These are phyloP conservation scores for Helarctos malayanus DNA, from an alignment of 2,797 vertebrate species.

Conservation along the genomic window DNA sequence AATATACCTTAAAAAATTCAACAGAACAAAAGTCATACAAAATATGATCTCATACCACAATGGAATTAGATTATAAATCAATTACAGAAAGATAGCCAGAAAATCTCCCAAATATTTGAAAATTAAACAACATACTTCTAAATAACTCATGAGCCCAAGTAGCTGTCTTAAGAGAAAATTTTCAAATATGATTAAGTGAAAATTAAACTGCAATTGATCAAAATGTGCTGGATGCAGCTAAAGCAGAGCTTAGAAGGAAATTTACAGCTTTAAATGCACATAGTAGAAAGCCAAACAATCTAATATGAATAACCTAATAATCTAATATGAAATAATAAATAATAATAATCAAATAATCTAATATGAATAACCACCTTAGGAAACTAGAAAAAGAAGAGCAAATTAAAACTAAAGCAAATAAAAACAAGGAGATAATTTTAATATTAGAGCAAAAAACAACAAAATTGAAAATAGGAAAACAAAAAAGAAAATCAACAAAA, in stretches of 20 bases:
- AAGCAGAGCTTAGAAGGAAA: not conserved
- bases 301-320: not conserved
- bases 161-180: not conserved
- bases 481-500: not conserved
- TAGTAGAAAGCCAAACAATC: not conserved
- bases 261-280: not conserved
- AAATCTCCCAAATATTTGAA: not conserved
- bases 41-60: not conserved
- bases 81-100: not conserved
- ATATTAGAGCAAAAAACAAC: not conserved
- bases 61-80: not conserved
- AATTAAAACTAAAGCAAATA: not conserved
- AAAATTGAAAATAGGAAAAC: not conserved
- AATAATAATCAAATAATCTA: not conserved
- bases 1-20: not conserved
- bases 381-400: not conserved
- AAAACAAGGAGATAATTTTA: not conserved
- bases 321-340: too few relatives aligned
- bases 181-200: not conserved
- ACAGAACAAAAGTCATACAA: not conserved
- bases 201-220: not conserved
- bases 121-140: not conserved
- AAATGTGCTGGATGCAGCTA: not conserved
- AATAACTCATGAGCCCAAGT: not conserved
- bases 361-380: not conserved